Conservation (phyloP, 2,113 vertebrate genomes). For the Mustela nigripes region DNA sequence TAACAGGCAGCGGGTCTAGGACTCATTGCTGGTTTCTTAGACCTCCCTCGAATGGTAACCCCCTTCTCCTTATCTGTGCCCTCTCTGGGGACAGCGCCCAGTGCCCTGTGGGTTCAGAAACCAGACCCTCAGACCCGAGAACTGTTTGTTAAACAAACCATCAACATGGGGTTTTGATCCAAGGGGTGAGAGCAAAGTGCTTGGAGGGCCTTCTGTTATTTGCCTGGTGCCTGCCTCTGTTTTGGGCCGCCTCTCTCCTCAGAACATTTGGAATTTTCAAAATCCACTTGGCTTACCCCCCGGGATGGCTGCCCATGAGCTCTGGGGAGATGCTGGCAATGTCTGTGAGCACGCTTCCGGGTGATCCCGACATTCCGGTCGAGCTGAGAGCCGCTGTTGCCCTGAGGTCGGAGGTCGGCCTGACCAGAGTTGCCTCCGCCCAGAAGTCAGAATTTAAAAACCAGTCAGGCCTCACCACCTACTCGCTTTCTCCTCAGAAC, state of each 20-base stretch:
- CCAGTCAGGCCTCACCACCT: rapidly evolving
- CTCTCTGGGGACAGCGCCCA: background rate
- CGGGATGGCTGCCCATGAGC: background rate
- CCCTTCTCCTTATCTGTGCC: no score
- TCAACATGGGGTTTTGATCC: background rate
- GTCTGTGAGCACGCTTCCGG: no score
- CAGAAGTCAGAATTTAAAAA: background rate
- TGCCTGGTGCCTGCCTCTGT: no score
- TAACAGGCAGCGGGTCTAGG: rapidly evolving
- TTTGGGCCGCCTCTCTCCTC: background rate
- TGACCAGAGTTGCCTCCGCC: background rate
- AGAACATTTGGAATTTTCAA: background rate
- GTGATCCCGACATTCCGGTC: rapidly evolving
- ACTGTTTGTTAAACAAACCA: background rate
- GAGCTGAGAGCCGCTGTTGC: rapidly evolving
- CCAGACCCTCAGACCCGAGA: background rate
- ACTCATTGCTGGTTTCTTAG: background rate
- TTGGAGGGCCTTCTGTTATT: no score
- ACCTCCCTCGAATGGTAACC: rapidly evolving
- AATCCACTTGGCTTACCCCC: background rate
- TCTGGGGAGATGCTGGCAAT: background rate
- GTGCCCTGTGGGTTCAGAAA: background rate
- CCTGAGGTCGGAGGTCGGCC: background rate
- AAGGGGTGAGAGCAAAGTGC: rapidly evolving
- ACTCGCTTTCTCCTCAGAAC: background rate